Percentiles rank a stretch among this genome's conserved stretches.
Conservation (phyloP, 2,888 invertebrate species). For the Watsonalla cultraria region DNA sequence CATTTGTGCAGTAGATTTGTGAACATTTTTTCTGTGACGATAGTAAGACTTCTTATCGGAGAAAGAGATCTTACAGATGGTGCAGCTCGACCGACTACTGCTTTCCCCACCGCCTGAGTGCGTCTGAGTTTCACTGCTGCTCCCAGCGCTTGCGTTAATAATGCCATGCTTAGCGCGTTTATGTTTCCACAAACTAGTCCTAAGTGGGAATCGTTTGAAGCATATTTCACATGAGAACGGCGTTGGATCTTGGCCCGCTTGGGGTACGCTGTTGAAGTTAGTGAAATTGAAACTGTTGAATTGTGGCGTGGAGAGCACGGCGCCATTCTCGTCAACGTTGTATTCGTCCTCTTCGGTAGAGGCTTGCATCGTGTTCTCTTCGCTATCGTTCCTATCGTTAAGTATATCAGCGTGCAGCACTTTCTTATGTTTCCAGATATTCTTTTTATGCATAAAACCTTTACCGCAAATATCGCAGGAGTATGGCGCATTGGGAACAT, state of each 20-base stretch:
- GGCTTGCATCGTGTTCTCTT: constrained; percentile 72
- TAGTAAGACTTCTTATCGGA: constrained; percentile 79
- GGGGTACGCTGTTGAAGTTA: constrained; percentile 48
- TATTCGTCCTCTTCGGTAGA: constrained; percentile 74
- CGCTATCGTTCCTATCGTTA: constrained; percentile 66
- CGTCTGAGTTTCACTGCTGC: constrained; percentile 32
- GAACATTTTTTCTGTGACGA: constrained; percentile 78
- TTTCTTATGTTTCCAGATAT: constrained; percentile 77
- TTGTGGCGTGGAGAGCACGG: constrained; percentile 65
- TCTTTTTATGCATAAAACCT: constrained; percentile 76
- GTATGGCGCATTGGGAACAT: constrained; percentile 73
- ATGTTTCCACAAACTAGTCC: constrained; percentile 71
- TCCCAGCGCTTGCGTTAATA: constrained; percentile 43
- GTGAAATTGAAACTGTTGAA: constrained; percentile 73
- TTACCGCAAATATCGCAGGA: constrained; percentile 83
- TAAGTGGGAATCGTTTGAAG: constrained; percentile 65
- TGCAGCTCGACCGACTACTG: constrained; percentile 74
- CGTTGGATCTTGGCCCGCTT: constrained; percentile 41
- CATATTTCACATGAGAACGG: constrained; percentile 69
- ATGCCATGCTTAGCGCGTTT: constrained; percentile 75
- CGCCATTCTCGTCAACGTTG: constrained; percentile 65
- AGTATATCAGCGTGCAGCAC: constrained; percentile 71
- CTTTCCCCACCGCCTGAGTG: constrained; percentile 31
- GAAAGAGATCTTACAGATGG: constrained; percentile 80
- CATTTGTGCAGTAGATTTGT: constrained; percentile 73